Conservation (phyloP, 1,140 invertebrate genomes). For the Trichonephila clavata region DNA sequence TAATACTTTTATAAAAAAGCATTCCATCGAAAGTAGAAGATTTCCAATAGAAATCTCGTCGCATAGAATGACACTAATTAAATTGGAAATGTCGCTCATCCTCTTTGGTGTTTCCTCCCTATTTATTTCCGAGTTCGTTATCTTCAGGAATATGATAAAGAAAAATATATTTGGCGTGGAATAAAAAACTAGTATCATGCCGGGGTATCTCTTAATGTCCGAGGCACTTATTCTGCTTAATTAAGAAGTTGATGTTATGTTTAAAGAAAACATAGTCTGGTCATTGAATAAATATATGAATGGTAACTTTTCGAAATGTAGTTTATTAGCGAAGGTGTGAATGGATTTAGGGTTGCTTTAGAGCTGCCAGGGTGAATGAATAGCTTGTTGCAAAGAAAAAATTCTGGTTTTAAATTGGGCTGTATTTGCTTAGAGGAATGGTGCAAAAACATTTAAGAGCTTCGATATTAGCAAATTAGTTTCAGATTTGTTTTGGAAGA, state of each 20-base stretch:
- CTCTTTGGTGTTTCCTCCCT: background rate
- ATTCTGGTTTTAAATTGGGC: too few species aligned
- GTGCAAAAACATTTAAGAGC: too few species aligned
- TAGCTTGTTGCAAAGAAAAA: too few species aligned
- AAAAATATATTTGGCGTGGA: background rate
- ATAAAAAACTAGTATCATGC: background rate
- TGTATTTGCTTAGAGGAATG: too few species aligned
- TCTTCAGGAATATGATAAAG: background rate
- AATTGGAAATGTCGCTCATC: slow-evolving; percentile 3
- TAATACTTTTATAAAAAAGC: background rate
- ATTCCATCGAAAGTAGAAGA: background rate
- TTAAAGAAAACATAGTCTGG: background rate
- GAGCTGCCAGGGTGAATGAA: too few species aligned
- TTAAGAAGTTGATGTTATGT: background rate
- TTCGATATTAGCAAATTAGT: too few species aligned
- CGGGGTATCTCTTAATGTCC: background rate
- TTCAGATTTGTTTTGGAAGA: too few species aligned
- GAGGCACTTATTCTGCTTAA: background rate
- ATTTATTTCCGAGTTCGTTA: background rate
- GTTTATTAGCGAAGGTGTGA: background rate
- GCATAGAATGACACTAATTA: background rate
- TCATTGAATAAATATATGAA: background rate
- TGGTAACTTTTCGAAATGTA: background rate
- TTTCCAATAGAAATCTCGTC: background rate
- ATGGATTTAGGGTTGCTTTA: background rate